Evolutionary conservation across 2,113 vertebrate species (phyloP), one percentile per base, ranked within the genome.

Genomic region (Cyrtonyx montezumae): DNA sequence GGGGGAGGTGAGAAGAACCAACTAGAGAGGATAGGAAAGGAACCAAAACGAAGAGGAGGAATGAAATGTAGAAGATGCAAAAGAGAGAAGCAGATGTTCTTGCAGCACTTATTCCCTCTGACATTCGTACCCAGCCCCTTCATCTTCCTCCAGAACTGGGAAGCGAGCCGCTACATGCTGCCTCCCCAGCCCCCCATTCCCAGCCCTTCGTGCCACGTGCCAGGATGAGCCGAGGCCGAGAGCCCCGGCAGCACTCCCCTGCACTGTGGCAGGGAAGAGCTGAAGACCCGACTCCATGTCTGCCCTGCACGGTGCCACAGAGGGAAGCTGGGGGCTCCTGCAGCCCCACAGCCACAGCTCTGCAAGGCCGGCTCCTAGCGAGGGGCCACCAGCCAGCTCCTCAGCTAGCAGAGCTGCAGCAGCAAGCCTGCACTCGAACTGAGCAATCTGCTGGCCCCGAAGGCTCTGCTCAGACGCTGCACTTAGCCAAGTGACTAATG

Each of bases 1-100:
- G 93, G 87, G 76, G 93, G 95, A 95, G 91, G 96, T 96, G 95
- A 95, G 94, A 93, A 95, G 94, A 96, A 96, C 94, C 96, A 91
- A 94, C 93, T 83, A 90, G 94, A 94, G 92, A 92, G 93, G 93
- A 86, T 94, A 95, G 94, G 95, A 96, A 96, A 95, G 79, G 85
- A 96, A 96, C 82, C 93, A 94, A 95, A 95, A 95, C 20, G 91
- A 96, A 96, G 95, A 95, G 93, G 93, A 94, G 93, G 94, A 91
- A 92, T 94, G 87, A 95, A 94, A 96, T 91, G 94, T 93, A 86
- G 91, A 93, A 94, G 87, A 96, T 63, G 91, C 93, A 94, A 84
- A 94, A 85, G 80, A 68, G 93, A 91, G 82, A 96, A 96, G 95
- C 95, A 96, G 96, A 94, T 96, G 93, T 95, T 96, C 91, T 86